Percentiles rank a stretch among this genome's conserved stretches.
These are phyloP conservation scores for Gouania willdenowi DNA, from an alignment of 2,797 vertebrate species.

Conservation along the genomic window DNA sequence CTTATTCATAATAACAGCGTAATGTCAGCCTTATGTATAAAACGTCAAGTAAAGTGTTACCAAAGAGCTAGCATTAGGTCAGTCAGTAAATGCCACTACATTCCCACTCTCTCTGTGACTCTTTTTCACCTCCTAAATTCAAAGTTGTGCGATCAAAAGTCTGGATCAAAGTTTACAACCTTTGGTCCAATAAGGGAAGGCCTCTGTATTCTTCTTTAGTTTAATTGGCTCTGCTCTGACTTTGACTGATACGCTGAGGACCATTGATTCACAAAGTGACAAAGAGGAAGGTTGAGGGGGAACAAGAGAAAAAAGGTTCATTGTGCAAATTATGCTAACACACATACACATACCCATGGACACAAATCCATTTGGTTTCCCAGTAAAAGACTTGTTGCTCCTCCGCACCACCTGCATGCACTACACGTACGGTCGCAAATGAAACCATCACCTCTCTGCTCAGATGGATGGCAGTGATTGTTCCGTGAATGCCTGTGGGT, in stretches of 20 bases:
- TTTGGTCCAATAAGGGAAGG: no score
- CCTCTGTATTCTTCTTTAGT: conserved; percentile 10
- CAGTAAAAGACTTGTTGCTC: conserved; percentile 7
- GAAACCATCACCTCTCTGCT: conserved; percentile 1
- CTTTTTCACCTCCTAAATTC: no score
- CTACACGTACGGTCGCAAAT: conserved; percentile 3
- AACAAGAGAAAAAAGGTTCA: conserved; percentile 4
- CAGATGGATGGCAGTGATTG: conserved; percentile 11
- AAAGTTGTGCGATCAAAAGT: no score
- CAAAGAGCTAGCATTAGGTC: no score
- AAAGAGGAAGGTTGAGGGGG: conserved; percentile 4
- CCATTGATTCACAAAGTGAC: conserved; percentile 17
- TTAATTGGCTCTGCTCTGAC: conserved; percentile 26
- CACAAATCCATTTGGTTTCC: background rate
- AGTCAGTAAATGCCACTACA: no score
- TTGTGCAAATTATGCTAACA: background rate
- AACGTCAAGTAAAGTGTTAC: no score
- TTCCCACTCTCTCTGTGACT: no score
- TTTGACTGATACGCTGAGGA: conserved; percentile 21
- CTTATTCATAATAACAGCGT: no score
- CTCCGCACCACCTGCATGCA: background rate
- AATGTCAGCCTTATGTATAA: no score
- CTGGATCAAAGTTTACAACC: no score
- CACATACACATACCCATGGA: background rate
- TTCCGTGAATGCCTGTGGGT: conserved; percentile 15